Percentiles rank a stretch among this genome's conserved stretches.
Evolutionary conservation across 2,888 invertebrate genomes (phyloP).

Genomic region (Drosophila cracens): DNA sequence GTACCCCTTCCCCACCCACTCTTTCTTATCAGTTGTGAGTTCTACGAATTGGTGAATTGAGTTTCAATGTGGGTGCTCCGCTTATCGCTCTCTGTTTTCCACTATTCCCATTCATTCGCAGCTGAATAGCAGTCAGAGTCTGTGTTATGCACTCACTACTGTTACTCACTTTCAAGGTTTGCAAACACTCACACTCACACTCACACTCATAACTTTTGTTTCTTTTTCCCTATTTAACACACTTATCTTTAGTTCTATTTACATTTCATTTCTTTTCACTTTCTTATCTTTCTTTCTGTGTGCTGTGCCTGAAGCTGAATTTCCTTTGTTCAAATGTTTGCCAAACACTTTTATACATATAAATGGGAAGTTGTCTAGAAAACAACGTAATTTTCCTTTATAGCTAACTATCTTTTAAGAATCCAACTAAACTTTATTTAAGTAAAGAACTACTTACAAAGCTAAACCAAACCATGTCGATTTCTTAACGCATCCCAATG

Average conservation of each 20-base stretch:
- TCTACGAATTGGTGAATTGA: constrained; percentile 1
- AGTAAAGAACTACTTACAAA: neutral
- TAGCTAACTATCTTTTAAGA: too few relatives aligned
- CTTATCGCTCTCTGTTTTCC: constrained; percentile 4
- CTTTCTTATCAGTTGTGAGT: constrained; percentile 17
- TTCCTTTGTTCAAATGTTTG: constrained; percentile 24
- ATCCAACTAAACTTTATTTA: too few relatives aligned
- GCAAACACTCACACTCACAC: constrained; percentile 26
- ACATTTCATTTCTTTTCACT: constrained; percentile 30
- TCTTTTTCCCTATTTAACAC: neutral
- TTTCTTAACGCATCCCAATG: constrained; percentile 12
- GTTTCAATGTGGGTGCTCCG: neutral
- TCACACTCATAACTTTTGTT: constrained; percentile 25
- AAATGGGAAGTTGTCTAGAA: constrained; percentile 4
- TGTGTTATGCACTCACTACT: neutral
- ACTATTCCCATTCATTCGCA: neutral
- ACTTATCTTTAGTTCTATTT: constrained; percentile 35
- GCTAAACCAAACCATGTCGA: neutral
- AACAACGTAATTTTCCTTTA: neutral
- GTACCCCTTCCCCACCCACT: neutral
- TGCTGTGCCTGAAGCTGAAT: constrained; percentile 15
- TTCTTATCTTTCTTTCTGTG: constrained; percentile 32
- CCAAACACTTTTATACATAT: constrained; percentile 25
- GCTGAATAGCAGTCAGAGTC: neutral
- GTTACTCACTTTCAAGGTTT: constrained; percentile 17